Conservation (phyloP, 2,797 vertebrate species). For the Alexandromys oeconomus region DNA sequence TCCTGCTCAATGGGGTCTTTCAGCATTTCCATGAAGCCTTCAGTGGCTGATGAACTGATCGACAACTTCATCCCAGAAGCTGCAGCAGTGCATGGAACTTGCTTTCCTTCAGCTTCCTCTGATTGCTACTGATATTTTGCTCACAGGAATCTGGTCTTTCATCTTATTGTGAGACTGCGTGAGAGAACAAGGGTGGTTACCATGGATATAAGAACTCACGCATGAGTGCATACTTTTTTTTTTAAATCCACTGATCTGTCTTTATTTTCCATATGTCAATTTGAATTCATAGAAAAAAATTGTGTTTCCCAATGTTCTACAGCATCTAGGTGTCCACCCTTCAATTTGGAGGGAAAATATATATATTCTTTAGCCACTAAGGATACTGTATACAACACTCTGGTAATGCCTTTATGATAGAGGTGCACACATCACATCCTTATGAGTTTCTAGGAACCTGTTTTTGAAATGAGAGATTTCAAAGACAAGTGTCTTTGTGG, state of each 20-base stretch:
- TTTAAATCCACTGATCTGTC: neutral
- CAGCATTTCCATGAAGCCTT: neutral
- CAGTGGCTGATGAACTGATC: neutral
- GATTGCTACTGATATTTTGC: neutral
- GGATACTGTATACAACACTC: neutral
- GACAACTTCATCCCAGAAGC: neutral
- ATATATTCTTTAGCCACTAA: neutral
- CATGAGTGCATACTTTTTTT: neutral
- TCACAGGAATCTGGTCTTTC: neutral
- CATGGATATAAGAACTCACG: fast-evolving
- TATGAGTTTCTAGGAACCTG: fast-evolving
- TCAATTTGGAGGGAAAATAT: neutral
- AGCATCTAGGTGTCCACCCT: neutral
- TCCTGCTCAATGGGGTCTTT: neutral
- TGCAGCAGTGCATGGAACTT: neutral
- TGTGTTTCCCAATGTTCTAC: neutral
- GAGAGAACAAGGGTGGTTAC: neutral
- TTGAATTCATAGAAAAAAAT: neutral
- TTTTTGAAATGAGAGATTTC: neutral
- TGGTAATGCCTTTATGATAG: neutral
- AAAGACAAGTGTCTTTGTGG: neutral
- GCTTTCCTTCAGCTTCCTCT: neutral
- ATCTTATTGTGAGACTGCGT: neutral
- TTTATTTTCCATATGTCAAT: neutral
- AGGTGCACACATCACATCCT: neutral